Evolutionary conservation across 2,113 vertebrate species (phyloP), one percentile per base, ranked within the genome.

Genomic region (Equus quagga): DNA sequence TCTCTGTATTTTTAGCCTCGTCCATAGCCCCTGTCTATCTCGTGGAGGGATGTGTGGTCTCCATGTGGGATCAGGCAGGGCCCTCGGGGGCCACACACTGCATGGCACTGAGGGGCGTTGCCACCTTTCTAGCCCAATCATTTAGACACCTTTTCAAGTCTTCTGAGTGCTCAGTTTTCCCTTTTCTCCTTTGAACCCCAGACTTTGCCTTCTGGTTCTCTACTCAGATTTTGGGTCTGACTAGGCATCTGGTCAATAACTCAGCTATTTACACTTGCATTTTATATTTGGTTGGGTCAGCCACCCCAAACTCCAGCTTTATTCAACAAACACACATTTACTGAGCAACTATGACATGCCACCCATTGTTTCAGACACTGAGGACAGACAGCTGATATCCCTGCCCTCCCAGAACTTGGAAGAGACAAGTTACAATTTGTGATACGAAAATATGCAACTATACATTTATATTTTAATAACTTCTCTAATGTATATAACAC

Each of bases 21-120:
- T 19, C 19, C 17, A 58, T 6, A 33, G 14, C 41, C 4, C 17
- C 13, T 19, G 8, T 73, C 23, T 31, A 18, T 33, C 14, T 81
- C 28, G 21, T 0, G 3, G 26, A 28, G 58, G 67, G 31, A 82
- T 8, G 0, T 2, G 13, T 2, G 10, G 28, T 46, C 15, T 73
- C 19, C 0, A 0, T 3, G 23, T 1, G 44, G 49, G 49, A 36
- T 6, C 1, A 76, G 12, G 49, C 65, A 13, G 24, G 58, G 31
- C 17, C 65, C 18, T 11, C 0, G 2, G 46, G 13, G 31, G 46
- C 6, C 23, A 18, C 4, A 21, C 1, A 8, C 49, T n/a, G 18
- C 18, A 17, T 0, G 60, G n/a, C 31, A 0, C 31, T 0, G 8
- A 19, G 23, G 2, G 58, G 36, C 0, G 0, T 23, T 19, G 2